phyloP scores from a whole-genome alignment of 2,888 invertebrate species.

The Monochamus alternatus region DNA sequence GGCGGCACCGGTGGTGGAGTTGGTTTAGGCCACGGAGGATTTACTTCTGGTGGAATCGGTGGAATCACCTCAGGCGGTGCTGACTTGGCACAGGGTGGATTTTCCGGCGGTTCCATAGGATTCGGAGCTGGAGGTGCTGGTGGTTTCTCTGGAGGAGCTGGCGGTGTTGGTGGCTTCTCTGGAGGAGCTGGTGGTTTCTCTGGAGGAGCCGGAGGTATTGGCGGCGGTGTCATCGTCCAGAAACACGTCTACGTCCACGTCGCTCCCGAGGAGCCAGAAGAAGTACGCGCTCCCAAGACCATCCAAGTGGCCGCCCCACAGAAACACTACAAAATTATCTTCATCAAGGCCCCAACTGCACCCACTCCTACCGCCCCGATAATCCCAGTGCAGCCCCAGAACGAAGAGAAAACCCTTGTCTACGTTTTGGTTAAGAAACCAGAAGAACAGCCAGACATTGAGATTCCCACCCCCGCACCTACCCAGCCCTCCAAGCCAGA shows the following conservation, averaged over 20 bases:
- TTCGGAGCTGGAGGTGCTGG: slow-evolving; percentile 50
- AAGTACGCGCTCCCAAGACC: slow-evolving; percentile 77
- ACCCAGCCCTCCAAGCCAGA: slow-evolving; percentile 92
- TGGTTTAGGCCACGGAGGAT: slow-evolving; percentile 29
- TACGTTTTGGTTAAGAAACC: slow-evolving; percentile 93
- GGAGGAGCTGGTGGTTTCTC: slow-evolving; percentile 65
- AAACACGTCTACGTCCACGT: slow-evolving; percentile 93
- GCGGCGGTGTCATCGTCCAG: slow-evolving; percentile 78
- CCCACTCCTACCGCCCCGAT: slow-evolving; percentile 85
- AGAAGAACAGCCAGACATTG: slow-evolving; percentile 87
- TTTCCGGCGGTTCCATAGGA: slow-evolving; percentile 15
- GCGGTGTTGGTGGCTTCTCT: slow-evolving; percentile 44
- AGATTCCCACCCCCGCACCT: slow-evolving; percentile 83
- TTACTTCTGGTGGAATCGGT: slow-evolving; percentile 21
- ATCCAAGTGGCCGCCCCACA: slow-evolving; percentile 82
- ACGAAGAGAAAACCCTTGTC: slow-evolving; percentile 91
- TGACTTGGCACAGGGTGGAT: slow-evolving; percentile 15
- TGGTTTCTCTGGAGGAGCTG: slow-evolving; percentile 60
- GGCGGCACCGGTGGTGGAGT: slow-evolving; percentile 46
- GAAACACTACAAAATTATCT: slow-evolving; percentile 93
- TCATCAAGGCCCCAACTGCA: slow-evolving; percentile 78
- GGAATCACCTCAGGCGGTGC: slow-evolving; percentile 23
- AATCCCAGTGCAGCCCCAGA: slow-evolving; percentile 85
- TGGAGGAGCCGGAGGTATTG: slow-evolving; percentile 70
- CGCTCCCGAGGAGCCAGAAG: slow-evolving; percentile 88